Evolutionary conservation across 2,888 invertebrate genomes (phyloP).

Genomic region (Cyclophora albipunctata): DNA sequence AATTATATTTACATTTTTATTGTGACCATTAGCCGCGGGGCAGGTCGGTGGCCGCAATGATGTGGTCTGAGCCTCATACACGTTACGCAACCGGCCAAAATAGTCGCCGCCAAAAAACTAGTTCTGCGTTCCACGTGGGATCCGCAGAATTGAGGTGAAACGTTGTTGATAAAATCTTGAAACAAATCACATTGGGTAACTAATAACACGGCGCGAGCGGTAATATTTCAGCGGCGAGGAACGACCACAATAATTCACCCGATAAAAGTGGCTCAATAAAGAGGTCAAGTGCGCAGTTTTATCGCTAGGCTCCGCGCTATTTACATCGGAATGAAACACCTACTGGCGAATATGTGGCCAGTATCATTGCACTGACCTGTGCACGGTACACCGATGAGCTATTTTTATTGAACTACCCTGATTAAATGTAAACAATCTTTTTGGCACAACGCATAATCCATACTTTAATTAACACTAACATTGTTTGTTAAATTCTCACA

Average conservation of each 20-base stretch:
- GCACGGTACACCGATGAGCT: conserved; percentile 31
- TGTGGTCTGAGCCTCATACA: conserved; percentile 27
- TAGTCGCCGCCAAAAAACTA: conserved; percentile 63
- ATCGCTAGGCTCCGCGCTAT: conserved; percentile 33
- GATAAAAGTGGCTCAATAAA: conserved; percentile 49
- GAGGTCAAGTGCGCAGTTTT: conserved; percentile 53
- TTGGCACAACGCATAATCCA: too few relatives aligned
- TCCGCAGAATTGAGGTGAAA: conserved; percentile 25
- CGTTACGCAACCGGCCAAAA: conserved; percentile 61
- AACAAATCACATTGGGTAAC: conserved; percentile 11
- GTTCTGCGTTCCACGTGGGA: conserved; percentile 48
- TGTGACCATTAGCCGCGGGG: conserved; percentile 42
- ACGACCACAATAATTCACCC: conserved; percentile 31
- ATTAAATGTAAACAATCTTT: too few relatives aligned
- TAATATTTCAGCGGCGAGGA: conserved; percentile 30
- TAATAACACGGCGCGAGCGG: conserved; percentile 17
- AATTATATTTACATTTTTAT: conserved; percentile 63
- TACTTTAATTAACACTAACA: too few relatives aligned
- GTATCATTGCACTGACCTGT: conserved; percentile 44
- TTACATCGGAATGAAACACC: conserved; percentile 31
- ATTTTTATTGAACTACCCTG: conserved; percentile 18
- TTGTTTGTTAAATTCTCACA: too few relatives aligned
- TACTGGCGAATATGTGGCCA: conserved; percentile 26
- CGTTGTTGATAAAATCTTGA: conserved; percentile 21
- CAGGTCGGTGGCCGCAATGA: conserved; percentile 56